Evolutionary conservation across 2,797 vertebrate species (phyloP).

Genomic region (Falco peregrinus): DNA sequence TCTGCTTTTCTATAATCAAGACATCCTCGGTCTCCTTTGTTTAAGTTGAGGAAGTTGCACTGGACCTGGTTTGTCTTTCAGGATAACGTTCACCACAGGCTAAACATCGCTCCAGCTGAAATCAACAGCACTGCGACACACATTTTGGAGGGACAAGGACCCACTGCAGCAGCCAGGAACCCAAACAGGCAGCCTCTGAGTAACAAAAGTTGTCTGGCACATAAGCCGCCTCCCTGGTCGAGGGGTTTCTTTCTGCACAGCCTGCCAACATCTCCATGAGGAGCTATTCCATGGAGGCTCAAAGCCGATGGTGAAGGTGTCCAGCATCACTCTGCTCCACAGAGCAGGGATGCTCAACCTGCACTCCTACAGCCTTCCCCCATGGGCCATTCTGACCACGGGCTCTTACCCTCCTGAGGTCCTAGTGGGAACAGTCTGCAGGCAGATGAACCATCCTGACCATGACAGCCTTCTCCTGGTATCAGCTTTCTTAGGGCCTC

Average conservation of each 20-base stretch:
- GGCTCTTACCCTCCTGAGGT: neutral
- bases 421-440: neutral
- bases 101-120: neutral
- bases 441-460: neutral
- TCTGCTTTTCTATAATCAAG: neutral
- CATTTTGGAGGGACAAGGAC: neutral
- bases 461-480: neutral
- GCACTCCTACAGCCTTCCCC: neutral
- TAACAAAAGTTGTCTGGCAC: neutral
- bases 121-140: neutral
- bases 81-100: neutral
- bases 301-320: neutral
- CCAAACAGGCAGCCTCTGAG: neutral
- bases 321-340: neutral
- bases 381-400: accelerated
- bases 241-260: neutral
- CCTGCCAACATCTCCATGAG: neutral
- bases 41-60: neutral
- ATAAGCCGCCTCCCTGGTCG: neutral
- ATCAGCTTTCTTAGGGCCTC: neutral
- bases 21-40: neutral
- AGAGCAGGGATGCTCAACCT: neutral
- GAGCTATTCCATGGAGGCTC: neutral
- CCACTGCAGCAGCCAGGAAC: neutral
- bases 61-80: neutral